A percentile compares a stretch with the other conserved stretches of the same genome.
Evolutionary conservation across 2,113 vertebrate genomes (phyloP).

Genomic region (Paedocypris sp.): DNA sequence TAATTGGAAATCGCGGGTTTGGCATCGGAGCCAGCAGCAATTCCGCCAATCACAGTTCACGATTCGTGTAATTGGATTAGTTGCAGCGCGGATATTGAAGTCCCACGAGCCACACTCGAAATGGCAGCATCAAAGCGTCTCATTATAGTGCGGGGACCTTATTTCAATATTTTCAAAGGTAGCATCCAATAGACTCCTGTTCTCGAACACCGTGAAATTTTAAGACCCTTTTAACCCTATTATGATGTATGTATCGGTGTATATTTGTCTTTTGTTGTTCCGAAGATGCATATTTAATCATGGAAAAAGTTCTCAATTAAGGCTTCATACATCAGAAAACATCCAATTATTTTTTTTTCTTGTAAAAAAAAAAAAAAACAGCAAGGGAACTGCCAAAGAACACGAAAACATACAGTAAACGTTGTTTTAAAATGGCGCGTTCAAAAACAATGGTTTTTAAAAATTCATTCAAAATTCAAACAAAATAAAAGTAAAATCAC

Average conservation of each 20-base stretch:
- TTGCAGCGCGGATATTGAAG: constrained; percentile 30
- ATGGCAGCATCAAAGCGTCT: constrained; percentile 20
- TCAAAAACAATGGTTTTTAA: no score
- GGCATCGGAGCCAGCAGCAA: constrained; percentile 21
- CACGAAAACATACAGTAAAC: no score
- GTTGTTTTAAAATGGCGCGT: no score
- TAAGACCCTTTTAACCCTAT: background rate
- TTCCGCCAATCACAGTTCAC: constrained; percentile 30
- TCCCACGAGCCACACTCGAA: constrained; percentile 20
- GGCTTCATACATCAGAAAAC: background rate
- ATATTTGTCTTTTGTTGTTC: background rate
- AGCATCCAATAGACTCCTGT: constrained; percentile 11
- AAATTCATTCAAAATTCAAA: no score
- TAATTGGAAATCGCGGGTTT: constrained; percentile 17
- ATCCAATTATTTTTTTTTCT: background rate
- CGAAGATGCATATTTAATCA: background rate
- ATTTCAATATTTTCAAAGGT: constrained; percentile 27
- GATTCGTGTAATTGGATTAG: constrained; percentile 32
- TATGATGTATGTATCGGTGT: background rate
- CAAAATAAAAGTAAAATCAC: no score
- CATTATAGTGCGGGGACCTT: constrained; percentile 8
- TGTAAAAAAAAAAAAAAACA: no score
- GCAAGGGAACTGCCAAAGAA: no score
- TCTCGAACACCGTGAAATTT: constrained; percentile 1
- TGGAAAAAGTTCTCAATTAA: background rate